Evolutionary conservation across 2,797 vertebrate genomes (phyloP).

Genomic region (Coregonus ussuriensis): DNA sequence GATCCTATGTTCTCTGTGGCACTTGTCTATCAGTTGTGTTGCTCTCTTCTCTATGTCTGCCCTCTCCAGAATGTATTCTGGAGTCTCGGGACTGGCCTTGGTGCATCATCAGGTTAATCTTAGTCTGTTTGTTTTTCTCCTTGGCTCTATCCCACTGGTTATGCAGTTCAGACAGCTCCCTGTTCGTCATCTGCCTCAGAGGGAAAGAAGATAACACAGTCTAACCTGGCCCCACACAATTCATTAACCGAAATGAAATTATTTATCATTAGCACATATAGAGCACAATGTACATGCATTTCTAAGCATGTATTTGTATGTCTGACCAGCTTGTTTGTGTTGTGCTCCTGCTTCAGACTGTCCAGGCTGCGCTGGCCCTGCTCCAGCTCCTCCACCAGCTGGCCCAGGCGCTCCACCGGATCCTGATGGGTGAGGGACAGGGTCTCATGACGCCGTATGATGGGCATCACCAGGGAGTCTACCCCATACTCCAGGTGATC

Average conservation of each 20-base stretch:
- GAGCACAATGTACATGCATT: not conserved
- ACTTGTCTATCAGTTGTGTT: conserved; percentile 45
- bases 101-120: conserved; percentile 59
- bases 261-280: not conserved
- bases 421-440: conserved; percentile 70
- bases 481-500: conserved; percentile 62
- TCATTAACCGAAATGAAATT: not conserved
- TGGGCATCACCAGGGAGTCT: conserved; percentile 67
- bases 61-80: conserved; percentile 78
- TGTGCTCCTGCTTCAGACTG: conserved; percentile 66
- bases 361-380: conserved; percentile 65
- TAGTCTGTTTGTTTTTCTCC: conserved; percentile 69
- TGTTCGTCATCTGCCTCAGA: conserved; percentile 63
- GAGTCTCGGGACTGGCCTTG: conserved; percentile 64
- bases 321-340: conserved; percentile 70
- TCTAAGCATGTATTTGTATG: not conserved
- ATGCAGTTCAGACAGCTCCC: conserved; percentile 74
- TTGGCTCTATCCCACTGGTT: conserved; percentile 62
- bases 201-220: not conserved
- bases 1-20: conserved; percentile 51
- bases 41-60: conserved; percentile 57
- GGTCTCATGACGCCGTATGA: conserved; percentile 73
- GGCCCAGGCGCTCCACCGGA: conserved; percentile 62
- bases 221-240: not conserved
- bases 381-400: conserved; percentile 71